Evolutionary conservation across 2,888 invertebrate species (phyloP), one percentile per base, ranked within the genome.

Genomic region (Rhyacophila evoluta): DNA sequence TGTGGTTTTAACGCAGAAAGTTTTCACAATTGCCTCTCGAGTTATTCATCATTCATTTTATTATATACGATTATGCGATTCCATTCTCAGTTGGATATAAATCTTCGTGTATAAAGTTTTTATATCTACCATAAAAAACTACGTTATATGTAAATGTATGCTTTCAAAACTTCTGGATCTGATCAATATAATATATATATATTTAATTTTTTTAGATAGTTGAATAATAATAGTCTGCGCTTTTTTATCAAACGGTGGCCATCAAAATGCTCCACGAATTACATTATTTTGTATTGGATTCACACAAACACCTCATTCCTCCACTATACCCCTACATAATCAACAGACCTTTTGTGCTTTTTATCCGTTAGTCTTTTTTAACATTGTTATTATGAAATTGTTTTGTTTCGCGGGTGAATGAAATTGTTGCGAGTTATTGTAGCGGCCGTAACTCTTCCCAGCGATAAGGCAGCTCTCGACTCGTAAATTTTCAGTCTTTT

Each of bases 401-500:
- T 55, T 55, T 55, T 55, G 55, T 55, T 55, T 55, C 55, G 55
- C 55, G 55, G 41, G 55, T 19, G 25, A 55, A 55, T 55, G 25
- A 55, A 55, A 55, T 55, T 55, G 25, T 55, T 55, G 55, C 25
- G 55, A 55, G 55, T 55, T 55, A 55, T 55, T 55, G 25, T 55
- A 19, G 25, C 55, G 55, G 25, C 55, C 55, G 55, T 55, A 55
- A 55, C 55, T 55, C 55, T 55, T 55, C 25, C 55, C 55, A 19
- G 55, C 55, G 55, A 55, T 55, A 55, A 55, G 55, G 55, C 55
- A 55, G 10, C 55, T 41, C 41, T 55, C 25, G 19, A 55, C 19
- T 55, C 55, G 55, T 55, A 55, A 55, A 55, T 55, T 55, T 55
- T 55, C 55, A 55, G 19, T 55, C 25, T 55, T 55, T 55, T 55